Evolutionary conservation across 1,140 invertebrate genomes (phyloP), one percentile per base, ranked within the genome.

Genomic region (Daktulosphaira vitifoliae): DNA sequence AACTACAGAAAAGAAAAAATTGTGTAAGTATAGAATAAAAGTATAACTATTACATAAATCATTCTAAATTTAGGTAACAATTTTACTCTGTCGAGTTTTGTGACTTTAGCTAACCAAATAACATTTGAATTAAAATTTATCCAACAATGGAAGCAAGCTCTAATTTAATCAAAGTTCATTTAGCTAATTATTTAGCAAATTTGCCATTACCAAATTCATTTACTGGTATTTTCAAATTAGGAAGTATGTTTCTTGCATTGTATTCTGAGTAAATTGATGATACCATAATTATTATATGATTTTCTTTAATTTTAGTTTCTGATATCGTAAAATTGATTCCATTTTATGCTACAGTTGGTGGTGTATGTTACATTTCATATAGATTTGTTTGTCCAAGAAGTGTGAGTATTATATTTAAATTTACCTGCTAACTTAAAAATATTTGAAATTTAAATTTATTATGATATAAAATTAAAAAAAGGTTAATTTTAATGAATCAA

Each of bases 251-350:
- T n/a, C n/a, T n/a, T n/a, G n/a, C n/a, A 51, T 56, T 23, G 11
- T 22, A 48, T 65, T 29, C 46, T 50, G 38, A 25, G 13, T 29
- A 50, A 1, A 37, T 20, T 67, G 38, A 37, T 23, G n/a, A 18
- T 15, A 66, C 48, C 6, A 7, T 33, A n/a, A 23, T 23, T 53
- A n/a, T 53, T 5, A 52, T n/a, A 15, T 66, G 42, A 67, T 11
- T 65, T 72, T 67, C 59, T 72, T 81, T 78, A 59, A 76, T 81
- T 80, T 53, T 76, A 90, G 88, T 89, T 64, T 82, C 77, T 71
- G 88, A 91, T 72, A 90, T 87, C 86, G 68, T 86, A 3, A 75
- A 81, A n/a, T 75, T 91, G 18, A 73, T 91, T 48, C 88, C 89
- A 22, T 87, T 89, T 37, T 87, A 85, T 23, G 81, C 84, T n/a